Conservation (phyloP, 2,888 invertebrate species). For the Pristionchus entomophagus region DNA sequence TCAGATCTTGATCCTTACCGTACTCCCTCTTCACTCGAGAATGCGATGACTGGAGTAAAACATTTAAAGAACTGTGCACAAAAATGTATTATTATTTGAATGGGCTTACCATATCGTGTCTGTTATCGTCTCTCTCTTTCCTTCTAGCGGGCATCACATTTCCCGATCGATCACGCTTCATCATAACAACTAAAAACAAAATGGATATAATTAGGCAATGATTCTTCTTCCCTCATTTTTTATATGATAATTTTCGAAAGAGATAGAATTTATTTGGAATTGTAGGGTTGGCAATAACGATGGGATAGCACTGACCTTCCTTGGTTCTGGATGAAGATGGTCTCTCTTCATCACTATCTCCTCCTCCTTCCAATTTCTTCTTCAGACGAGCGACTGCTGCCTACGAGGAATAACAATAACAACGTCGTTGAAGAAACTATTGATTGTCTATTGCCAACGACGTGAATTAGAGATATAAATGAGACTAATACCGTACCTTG, state of each 20-base stretch:
- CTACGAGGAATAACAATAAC: background rate
- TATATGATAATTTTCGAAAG: background rate
- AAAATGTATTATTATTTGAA: background rate
- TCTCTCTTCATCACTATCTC: slow-evolving; percentile 74
- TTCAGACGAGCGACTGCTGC: slow-evolving; percentile 79
- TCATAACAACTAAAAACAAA: slow-evolving; percentile 54
- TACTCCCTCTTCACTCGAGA: slow-evolving; percentile 66
- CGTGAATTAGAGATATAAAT: no score
- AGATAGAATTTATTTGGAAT: background rate
- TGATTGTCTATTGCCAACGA: no score
- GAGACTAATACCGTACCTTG: slow-evolving; percentile 76
- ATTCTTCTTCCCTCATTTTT: background rate
- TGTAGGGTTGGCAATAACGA: no score
- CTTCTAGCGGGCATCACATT: slow-evolving; percentile 62
- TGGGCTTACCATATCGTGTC: slow-evolving; percentile 53
- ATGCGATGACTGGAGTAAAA: slow-evolving; percentile 54
- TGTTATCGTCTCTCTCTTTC: slow-evolving; percentile 53
- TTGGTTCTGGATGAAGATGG: slow-evolving; percentile 38
- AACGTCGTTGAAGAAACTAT: no score
- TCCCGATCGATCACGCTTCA: slow-evolving; percentile 58
- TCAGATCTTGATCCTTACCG: slow-evolving; percentile 61
- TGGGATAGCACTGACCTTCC: slow-evolving; percentile 15
- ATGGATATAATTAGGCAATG: no score
- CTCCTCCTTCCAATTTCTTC: slow-evolving; percentile 84
- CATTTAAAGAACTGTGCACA: background rate